Conservation (phyloP, 1,140 invertebrate genomes). For the Drosophila chauvacae region DNA sequence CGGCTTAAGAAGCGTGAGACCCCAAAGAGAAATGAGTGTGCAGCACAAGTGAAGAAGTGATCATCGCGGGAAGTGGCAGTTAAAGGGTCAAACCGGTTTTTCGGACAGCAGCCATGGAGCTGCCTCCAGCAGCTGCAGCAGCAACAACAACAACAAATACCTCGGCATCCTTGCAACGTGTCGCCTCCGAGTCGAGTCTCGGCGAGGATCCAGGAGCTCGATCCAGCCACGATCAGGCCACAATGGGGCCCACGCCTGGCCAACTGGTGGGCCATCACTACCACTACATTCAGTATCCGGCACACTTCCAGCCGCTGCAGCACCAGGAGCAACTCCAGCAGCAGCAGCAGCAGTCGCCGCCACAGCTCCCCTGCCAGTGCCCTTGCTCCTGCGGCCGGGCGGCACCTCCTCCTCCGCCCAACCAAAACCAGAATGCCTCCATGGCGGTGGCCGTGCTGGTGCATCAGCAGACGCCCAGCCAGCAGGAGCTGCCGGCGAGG, state of each 20-base stretch:
- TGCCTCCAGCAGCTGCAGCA: conserved; percentile 40
- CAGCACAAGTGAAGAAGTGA: conserved; percentile 55
- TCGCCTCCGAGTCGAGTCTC: conserved; percentile 72
- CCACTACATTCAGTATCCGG: conserved; percentile 83
- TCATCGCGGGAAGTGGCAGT: conserved; percentile 61
- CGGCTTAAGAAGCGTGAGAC: conserved; percentile 68
- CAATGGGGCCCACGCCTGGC: conserved; percentile 11
- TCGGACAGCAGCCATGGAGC: conserved; percentile 49
- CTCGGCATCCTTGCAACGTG: conserved; percentile 74
- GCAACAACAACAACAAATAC: conserved; percentile 24
- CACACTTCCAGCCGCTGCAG: conserved; percentile 60
- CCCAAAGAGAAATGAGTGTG: conserved; percentile 25
- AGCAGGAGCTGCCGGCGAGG: conserved; percentile 20
- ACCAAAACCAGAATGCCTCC: conserved; percentile 54
- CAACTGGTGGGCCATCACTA: conserved; percentile 66
- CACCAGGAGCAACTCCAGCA: conserved; percentile 42
- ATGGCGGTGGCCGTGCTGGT: conserved; percentile 78
- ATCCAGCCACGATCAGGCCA: conserved; percentile 17
- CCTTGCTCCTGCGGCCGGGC: conserved; percentile 75
- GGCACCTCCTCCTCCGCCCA: conserved; percentile 53
- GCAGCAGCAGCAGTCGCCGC: conserved; percentile 19
- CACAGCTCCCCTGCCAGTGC: conserved; percentile 61
- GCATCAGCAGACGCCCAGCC: conserved; percentile 66
- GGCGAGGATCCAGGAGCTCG: conserved; percentile 21
- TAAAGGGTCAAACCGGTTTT: conserved; percentile 81